These are phyloP conservation scores for Trypoxylus dichotomus DNA, from an alignment of 1,140 invertebrate genomes.

Conservation along the genomic window DNA sequence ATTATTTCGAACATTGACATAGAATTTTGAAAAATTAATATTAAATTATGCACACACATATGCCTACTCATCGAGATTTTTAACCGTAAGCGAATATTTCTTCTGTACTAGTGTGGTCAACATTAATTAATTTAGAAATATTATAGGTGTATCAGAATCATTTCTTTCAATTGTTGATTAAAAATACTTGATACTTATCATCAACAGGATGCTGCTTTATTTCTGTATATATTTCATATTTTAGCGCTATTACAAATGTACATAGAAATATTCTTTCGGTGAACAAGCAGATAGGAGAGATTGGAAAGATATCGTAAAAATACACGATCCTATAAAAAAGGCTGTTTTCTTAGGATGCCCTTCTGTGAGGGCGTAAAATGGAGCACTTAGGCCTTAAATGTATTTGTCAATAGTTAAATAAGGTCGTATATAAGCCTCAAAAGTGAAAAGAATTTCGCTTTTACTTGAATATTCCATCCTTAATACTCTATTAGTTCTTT, in stretches of 20 bases:
- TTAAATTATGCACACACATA: too few relatives aligned
- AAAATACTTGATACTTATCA: too few relatives aligned
- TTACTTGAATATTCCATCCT: not conserved
- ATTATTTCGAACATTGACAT: too few relatives aligned
- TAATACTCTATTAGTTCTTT: not conserved
- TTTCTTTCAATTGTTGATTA: too few relatives aligned
- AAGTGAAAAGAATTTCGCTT: not conserved
- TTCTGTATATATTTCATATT: too few relatives aligned
- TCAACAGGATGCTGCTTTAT: too few relatives aligned
- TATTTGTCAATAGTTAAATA: not conserved
- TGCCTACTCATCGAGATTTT: too few relatives aligned
- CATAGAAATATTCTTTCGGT: not conserved
- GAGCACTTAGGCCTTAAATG: conserved; percentile 4
- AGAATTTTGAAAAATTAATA: too few relatives aligned
- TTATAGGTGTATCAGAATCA: too few relatives aligned
- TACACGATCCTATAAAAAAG: conserved; percentile 18
- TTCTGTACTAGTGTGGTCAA: too few relatives aligned
- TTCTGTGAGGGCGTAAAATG: not conserved
- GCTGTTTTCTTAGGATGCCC: not conserved
- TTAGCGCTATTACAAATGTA: not conserved
- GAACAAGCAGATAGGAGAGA: not conserved
- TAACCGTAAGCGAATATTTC: too few relatives aligned
- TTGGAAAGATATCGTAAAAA: conserved; percentile 18
- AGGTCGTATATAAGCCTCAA: not conserved
- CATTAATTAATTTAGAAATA: too few relatives aligned